A percentile compares a stretch with the other conserved stretches of the same genome.
These are phyloP conservation scores for Caerostris extrusa DNA, from an alignment of 1,140 invertebrate species.

Conservation along the genomic window DNA sequence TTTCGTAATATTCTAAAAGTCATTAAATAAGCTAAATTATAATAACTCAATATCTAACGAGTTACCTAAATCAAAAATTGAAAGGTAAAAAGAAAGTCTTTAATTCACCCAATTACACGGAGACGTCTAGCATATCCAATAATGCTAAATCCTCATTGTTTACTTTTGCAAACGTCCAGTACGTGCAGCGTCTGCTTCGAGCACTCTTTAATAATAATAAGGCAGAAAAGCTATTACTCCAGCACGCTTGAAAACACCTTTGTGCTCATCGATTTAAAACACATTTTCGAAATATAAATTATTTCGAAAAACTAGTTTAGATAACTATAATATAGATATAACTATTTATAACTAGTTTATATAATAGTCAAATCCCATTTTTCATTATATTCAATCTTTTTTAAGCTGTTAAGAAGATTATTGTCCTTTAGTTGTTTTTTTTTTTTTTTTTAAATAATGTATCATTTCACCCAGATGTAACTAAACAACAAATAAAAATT, in stretches of 20 bases:
- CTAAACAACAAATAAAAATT: no score
- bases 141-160: not conserved
- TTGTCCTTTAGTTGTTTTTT: no score
- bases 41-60: not conserved
- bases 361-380: no score
- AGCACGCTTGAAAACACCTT: conserved; percentile 45
- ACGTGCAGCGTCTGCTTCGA: not conserved
- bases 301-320: no score
- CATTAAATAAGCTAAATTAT: not conserved
- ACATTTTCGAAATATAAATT: no score
- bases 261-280: not conserved
- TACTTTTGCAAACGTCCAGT: not conserved
- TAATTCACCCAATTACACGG: not conserved
- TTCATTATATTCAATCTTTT: no score
- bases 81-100: not conserved
- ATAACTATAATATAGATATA: no score
- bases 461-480: no score
- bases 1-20: no score
- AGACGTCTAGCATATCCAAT: not conserved
- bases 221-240: conserved; percentile 31
- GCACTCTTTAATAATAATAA: not conserved
- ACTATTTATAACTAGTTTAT: no score
- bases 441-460: no score
- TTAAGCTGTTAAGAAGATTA: no score
- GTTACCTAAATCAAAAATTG: not conserved